Percentiles rank a stretch among this genome's conserved stretches.
Conservation (phyloP, 2,797 vertebrate genomes). For the Chelmon rostratus region DNA sequence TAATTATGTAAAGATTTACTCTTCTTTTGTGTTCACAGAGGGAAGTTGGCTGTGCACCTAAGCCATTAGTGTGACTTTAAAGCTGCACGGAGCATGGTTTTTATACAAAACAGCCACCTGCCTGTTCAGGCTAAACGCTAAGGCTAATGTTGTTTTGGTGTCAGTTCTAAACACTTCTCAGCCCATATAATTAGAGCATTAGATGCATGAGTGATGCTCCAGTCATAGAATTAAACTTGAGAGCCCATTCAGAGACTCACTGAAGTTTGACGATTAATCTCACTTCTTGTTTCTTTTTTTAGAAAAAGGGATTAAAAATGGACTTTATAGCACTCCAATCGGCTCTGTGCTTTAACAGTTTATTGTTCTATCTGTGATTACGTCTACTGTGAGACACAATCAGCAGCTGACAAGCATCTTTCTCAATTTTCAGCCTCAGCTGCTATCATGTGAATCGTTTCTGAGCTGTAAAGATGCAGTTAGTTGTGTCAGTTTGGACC, state of each 20-base stretch:
- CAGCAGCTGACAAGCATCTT: not conserved
- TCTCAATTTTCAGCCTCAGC: not conserved
- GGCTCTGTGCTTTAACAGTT: not conserved
- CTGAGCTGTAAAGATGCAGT: not conserved
- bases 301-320: too few relatives aligned
- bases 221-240: not conserved
- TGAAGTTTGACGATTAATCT: constrained; percentile 8
- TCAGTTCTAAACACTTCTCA: not conserved
- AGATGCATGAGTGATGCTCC: not conserved
- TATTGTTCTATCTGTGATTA: not conserved
- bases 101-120: not conserved
- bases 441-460: not conserved
- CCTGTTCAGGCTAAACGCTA: not conserved
- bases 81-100: not conserved
- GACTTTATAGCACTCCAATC: too few relatives aligned
- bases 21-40: not conserved
- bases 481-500: not conserved
- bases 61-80: constrained; percentile 3
- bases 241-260: not conserved
- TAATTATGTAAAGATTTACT: constrained; percentile 14
- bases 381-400: not conserved
- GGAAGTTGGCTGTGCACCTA: not conserved
- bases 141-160: not conserved
- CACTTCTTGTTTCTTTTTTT: not conserved
- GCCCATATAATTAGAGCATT: not conserved